Percentiles rank a stretch among this genome's conserved stretches.
Conservation (phyloP, 53 echinoderm and acorn worm genomes). For the Luidia sarsii region DNA sequence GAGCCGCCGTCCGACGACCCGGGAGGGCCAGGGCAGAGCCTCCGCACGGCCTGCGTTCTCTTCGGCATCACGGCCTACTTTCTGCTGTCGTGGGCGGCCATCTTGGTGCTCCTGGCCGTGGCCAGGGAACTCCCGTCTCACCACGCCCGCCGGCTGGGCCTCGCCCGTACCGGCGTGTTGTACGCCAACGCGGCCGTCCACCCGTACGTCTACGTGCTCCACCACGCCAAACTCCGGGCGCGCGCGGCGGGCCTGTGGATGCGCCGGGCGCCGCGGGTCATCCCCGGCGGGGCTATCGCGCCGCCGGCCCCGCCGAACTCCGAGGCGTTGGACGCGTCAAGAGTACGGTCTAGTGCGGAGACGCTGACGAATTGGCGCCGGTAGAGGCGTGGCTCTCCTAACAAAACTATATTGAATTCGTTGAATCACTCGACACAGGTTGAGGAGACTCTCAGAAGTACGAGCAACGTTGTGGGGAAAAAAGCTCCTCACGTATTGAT, state of each 20-base stretch:
- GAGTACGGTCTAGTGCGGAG: no score
- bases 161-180: constrained; percentile 20
- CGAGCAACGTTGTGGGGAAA: no score
- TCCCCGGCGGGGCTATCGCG: no score
- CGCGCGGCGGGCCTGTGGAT: constrained; percentile 4
- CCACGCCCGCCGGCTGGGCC: constrained; percentile 12
- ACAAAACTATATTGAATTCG: no score
- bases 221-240: constrained; percentile 28
- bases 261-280: no score
- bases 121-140: not conserved
- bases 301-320: no score
- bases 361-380: no score
- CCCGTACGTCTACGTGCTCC: constrained; percentile 51
- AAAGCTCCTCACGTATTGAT: no score
- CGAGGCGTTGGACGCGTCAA: no score
- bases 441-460: no score
- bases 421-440: no score
- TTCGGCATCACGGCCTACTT: constrained; percentile 51
- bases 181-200: constrained; percentile 52
- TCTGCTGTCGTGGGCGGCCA: constrained; percentile 38
- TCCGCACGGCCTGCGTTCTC: constrained; percentile 40
- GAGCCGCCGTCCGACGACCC: constrained; percentile 11
- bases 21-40: constrained; percentile 23
- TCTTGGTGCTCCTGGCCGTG: constrained; percentile 23
- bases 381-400: no score